Percentiles rank a stretch among this genome's conserved stretches.
phyloP scores from a whole-genome alignment of 2,113 vertebrate genomes.

The Lepus timidus region DNA sequence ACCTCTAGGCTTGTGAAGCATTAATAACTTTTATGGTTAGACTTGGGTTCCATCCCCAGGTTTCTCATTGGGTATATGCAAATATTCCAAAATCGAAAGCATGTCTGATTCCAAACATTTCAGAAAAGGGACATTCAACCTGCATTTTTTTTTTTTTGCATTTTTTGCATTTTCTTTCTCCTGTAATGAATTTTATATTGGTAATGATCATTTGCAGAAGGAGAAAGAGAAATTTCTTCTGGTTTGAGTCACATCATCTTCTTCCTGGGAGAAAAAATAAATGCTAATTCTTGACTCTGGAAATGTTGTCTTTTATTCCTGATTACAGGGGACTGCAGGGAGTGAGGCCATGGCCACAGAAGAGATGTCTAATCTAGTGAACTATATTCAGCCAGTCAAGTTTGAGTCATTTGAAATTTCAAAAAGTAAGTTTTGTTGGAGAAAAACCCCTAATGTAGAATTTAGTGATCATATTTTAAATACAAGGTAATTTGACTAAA shows the following conservation, averaged over 20 bases:
- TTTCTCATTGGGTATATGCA: not conserved
- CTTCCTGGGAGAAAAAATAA: not conserved
- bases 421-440: conserved; percentile 92
- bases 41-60: not conserved
- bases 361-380: conserved; percentile 99
- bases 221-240: not conserved
- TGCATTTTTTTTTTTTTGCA: not conserved
- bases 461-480: not conserved
- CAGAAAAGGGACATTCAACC: not conserved
- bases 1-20: not conserved
- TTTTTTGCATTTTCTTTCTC: not conserved
- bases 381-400: conserved; percentile 98
- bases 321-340: conserved; percentile 94
- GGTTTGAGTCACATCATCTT: fast-evolving
- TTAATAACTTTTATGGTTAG: not conserved
- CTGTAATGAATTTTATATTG: not conserved
- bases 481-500: not conserved
- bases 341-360: conserved; percentile 98
- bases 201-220: not conserved
- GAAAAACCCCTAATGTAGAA: not conserved
- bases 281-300: not conserved
- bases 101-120: not conserved
- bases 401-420: conserved; percentile 96
- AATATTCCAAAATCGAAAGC: not conserved
- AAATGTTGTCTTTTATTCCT: not conserved